Conservation (phyloP, 2,113 vertebrate species). For the Chitala chitala region DNA sequence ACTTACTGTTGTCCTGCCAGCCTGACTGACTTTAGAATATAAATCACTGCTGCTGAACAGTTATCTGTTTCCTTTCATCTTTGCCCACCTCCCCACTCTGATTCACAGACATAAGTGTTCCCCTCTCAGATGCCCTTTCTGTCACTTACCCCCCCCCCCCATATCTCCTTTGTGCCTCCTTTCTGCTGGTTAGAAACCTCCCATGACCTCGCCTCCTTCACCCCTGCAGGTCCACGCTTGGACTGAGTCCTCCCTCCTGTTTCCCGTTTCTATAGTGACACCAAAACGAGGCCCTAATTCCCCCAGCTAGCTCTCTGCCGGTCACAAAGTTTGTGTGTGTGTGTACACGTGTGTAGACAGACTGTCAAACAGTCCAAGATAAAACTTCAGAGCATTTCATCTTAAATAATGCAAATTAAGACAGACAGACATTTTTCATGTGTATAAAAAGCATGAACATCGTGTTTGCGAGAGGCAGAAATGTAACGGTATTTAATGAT, state of each 20-base stretch:
- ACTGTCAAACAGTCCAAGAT: conserved; percentile 32
- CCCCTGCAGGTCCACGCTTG: conserved; percentile 34
- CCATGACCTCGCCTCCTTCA: conserved; percentile 33
- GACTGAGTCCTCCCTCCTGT: conserved; percentile 34
- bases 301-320: conserved; percentile 55
- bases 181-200: conserved; percentile 48
- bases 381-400: conserved; percentile 15
- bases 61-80: not conserved
- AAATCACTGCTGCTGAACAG: not conserved
- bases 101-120: not conserved
- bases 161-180: conserved; percentile 25
- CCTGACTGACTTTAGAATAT: conserved; percentile 1
- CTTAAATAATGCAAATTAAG: conserved; percentile 45
- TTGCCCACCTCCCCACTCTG: not conserved
- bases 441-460: conserved; percentile 35
- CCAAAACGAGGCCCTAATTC: conserved; percentile 48
- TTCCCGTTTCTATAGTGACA: conserved; percentile 33
- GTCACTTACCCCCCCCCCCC: conserved; percentile 7
- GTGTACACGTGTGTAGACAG: conserved; percentile 49
- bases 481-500: conserved; percentile 46
- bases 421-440: conserved; percentile 35
- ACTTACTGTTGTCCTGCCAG: not conserved
- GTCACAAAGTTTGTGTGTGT: conserved; percentile 46
- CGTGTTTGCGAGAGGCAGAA: conserved; percentile 45
- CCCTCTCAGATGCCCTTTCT: too few relatives aligned